Conservation (phyloP, 2,113 vertebrate species). For the Pica pica region DNA sequence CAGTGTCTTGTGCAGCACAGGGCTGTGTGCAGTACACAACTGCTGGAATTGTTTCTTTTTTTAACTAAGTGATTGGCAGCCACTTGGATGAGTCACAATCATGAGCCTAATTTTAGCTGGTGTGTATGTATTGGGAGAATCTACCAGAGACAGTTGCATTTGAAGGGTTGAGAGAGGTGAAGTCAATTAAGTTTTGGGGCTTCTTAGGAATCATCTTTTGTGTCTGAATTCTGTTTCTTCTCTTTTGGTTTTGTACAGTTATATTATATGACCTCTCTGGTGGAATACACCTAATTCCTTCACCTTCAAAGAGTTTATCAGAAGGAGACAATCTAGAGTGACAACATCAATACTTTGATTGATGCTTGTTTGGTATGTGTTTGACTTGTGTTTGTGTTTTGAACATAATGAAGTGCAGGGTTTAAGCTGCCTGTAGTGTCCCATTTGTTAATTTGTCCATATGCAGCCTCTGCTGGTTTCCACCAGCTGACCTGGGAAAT, state of each 20-base stretch:
- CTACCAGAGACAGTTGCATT: background rate
- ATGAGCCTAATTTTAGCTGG: constrained; percentile 54
- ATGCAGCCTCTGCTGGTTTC: background rate
- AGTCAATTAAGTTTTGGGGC: background rate
- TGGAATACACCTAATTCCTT: background rate
- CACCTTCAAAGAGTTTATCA: constrained; percentile 15
- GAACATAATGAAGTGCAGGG: background rate
- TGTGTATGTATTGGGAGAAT: constrained; percentile 4
- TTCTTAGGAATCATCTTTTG: background rate
- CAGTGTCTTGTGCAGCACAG: background rate
- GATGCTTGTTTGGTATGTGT: background rate
- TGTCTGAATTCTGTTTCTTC: background rate
- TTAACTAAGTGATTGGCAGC: constrained; percentile 48
- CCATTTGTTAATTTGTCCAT: background rate
- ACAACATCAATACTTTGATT: constrained; percentile 8
- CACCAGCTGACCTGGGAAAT: background rate
- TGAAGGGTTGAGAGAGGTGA: background rate
- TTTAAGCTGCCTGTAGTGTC: background rate
- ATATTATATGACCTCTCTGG: background rate
- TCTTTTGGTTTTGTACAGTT: background rate
- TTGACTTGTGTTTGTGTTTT: background rate
- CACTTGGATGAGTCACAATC: constrained; percentile 51
- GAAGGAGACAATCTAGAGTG: background rate
- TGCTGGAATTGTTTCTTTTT: constrained; percentile 61
- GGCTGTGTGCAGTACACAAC: background rate